phyloP scores from a whole-genome alignment of 2,888 invertebrate species.

The Apoda limacodes region DNA sequence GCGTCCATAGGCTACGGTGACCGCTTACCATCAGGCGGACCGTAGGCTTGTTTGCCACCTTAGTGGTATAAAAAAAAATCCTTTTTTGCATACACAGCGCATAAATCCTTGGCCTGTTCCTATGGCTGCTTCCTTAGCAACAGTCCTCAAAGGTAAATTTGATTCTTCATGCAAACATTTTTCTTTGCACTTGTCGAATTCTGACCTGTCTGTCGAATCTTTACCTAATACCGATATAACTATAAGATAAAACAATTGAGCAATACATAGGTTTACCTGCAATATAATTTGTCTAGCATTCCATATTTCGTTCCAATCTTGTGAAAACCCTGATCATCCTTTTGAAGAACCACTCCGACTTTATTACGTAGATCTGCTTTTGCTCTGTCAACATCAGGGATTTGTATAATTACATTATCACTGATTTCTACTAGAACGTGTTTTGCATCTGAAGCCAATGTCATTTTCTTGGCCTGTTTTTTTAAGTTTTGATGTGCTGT shows the following conservation, averaged over 20 bases:
- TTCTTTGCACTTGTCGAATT: conserved; percentile 10
- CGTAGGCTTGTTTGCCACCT: too few species aligned
- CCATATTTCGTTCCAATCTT: too few species aligned
- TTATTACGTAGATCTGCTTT: too few species aligned
- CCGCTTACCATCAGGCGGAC: too few species aligned
- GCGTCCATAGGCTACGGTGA: too few species aligned
- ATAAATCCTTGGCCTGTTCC: too few species aligned
- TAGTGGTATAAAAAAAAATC: too few species aligned
- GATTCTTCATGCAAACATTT: conserved; percentile 6
- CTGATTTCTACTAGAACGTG: conserved; percentile 5
- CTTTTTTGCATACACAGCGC: too few species aligned
- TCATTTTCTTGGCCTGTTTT: conserved; percentile 7
- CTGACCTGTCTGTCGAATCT: conserved; percentile 6
- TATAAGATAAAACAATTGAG: conserved; percentile 1
- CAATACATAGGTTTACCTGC: conserved; percentile 5
- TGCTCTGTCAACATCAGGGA: conserved; percentile 5
- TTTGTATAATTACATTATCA: conserved; percentile 6
- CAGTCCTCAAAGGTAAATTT: conserved; percentile 9
- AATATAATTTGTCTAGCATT: conserved; percentile 7
- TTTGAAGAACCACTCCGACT: too few species aligned
- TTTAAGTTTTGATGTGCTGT: too few species aligned
- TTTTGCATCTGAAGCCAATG: conserved; percentile 4
- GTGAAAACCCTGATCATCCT: too few species aligned
- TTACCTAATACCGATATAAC: neutral
- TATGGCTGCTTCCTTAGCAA: too few species aligned